phyloP scores from a whole-genome alignment of 2,113 vertebrate species.

The Macrotus californicus region DNA sequence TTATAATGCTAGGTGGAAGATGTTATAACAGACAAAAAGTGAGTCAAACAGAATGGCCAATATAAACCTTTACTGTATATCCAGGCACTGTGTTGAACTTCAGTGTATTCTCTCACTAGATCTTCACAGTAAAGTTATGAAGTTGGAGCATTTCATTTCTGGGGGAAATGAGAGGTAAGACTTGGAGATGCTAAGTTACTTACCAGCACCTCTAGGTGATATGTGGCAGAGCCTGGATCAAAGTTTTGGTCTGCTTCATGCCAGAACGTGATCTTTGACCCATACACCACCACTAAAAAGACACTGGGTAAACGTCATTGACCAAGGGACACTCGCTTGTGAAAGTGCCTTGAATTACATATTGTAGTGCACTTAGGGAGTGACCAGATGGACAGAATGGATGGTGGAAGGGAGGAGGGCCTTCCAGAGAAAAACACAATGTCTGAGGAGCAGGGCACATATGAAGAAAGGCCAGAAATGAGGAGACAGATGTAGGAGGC shows the following conservation, averaged over 20 bases:
- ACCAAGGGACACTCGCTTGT: neutral
- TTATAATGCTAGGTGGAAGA: neutral
- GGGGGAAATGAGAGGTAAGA: neutral
- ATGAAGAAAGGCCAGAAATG: neutral
- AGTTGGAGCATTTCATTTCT: neutral
- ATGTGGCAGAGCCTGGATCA: neutral
- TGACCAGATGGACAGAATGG: neutral
- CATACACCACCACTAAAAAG: neutral
- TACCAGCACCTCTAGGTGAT: fast-evolving
- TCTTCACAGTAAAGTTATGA: neutral
- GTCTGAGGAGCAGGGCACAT: neutral
- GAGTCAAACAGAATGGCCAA: neutral
- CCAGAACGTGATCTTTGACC: neutral
- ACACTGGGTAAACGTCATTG: neutral
- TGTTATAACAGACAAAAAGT: neutral
- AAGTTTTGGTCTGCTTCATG: neutral
- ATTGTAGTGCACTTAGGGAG: neutral
- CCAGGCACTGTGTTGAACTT: neutral
- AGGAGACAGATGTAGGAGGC: neutral
- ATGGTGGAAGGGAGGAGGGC: neutral
- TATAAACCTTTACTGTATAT: neutral
- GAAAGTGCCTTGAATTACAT: neutral
- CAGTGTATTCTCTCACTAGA: neutral
- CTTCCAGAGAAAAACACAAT: neutral
- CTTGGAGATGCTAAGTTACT: neutral